Evolutionary conservation across 2,113 vertebrate species (phyloP), one percentile per base, ranked within the genome.

Genomic region (Phocoena phocoena): DNA sequence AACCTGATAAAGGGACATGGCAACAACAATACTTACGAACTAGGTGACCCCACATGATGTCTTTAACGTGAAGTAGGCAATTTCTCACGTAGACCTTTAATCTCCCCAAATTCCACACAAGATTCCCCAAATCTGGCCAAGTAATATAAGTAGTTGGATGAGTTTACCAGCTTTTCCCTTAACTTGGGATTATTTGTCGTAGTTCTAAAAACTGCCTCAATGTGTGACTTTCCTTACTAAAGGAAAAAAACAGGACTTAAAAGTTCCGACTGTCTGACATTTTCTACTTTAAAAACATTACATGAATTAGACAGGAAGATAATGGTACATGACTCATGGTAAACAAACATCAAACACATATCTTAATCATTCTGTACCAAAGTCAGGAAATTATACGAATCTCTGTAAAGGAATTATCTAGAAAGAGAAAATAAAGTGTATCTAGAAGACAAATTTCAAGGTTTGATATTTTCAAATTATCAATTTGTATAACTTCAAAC

Each of bases 311-410:
- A 81, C 92, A 95, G 81, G 90, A 93, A 95, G 58, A 88, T 81
- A 76, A 58, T n/a, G 50, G 77, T 88, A 38, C 77, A 63, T 88
- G 97, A 94, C 88, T 96, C 83, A 80, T 36, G 10, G 41, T 63
- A 92, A 97, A 93, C 93, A 96, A 84, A 96, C 31, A 74, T 53
- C 70, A 53, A 63, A 83, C 93, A 96, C 76, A 71, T 89, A 92
- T 80, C 63, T 81, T 88, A 80, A 88, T 95, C 80, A 80, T 44
- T 23, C 36, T 63, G 55, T 73, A 85, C 70, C 38, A 85, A 85
- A 85, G 50, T 68, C 88, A 92, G 95, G 93, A 95, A 95, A 74
- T 31, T 28, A 65, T 55, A n/a, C 25, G 65, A 74, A 68, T 79
- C 81, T 79, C 81, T 47, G 47, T 91, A 91, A 76, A 41, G 74